Conservation (phyloP, 2,113 vertebrate genomes). For the Engraulis encrasicolus region DNA sequence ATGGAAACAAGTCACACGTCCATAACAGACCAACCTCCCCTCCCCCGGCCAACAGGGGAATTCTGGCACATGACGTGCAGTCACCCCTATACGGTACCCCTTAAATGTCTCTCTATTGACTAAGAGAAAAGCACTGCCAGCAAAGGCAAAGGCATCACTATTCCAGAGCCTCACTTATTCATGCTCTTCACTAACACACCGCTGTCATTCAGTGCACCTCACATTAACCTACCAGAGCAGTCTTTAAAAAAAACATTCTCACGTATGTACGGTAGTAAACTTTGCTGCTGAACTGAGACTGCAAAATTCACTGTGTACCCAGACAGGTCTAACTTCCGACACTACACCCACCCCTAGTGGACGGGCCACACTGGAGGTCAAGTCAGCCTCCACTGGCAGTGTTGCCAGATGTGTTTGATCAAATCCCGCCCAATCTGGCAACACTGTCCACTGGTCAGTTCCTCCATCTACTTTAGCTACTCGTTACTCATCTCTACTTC, state of each 20-base stretch:
- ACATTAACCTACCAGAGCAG: constrained; percentile 9
- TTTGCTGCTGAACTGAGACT: too few species aligned
- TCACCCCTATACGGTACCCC: too few species aligned
- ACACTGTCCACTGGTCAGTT: constrained; percentile 4
- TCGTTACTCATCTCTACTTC: background rate
- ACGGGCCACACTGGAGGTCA: too few species aligned
- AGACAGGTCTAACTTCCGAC: background rate
- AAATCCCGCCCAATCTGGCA: too few species aligned
- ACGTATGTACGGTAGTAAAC: too few species aligned
- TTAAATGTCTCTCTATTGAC: background rate
- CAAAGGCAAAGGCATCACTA: constrained; percentile 9
- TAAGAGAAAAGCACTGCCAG: background rate
- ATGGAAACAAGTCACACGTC: constrained; percentile 8
- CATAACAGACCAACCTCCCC: constrained; percentile 2
- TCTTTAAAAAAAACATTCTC: constrained; percentile 2
- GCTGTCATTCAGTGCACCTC: background rate
- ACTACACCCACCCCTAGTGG: background rate
- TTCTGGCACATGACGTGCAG: background rate
- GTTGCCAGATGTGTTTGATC: too few species aligned
- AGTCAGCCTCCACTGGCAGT: background rate
- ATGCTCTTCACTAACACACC: background rate
- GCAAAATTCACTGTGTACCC: background rate
- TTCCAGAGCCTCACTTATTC: background rate
- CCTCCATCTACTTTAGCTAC: background rate
- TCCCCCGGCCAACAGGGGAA: background rate